phyloP scores from a whole-genome alignment of 2,797 vertebrate species.

The Ceyx erithaca region DNA sequence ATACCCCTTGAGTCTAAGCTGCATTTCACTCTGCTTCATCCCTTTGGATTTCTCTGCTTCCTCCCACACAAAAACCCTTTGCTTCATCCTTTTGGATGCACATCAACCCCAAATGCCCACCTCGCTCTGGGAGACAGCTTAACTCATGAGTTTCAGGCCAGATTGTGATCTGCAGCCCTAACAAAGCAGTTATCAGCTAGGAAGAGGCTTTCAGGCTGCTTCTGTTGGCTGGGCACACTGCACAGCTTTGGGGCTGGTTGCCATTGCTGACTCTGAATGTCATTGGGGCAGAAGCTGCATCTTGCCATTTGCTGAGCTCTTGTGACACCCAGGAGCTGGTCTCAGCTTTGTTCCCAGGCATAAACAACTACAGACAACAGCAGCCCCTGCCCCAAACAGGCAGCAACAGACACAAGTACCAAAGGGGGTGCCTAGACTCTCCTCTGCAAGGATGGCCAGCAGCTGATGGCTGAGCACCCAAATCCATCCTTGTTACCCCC shows the following conservation, averaged over 20 bases:
- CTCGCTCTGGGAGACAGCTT: neutral
- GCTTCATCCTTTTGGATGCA: neutral
- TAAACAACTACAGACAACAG: neutral
- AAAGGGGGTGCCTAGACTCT: neutral
- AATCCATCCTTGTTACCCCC: neutral
- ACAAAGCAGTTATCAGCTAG: neutral
- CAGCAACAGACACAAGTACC: neutral
- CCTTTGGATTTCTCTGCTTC: neutral
- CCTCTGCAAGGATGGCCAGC: fast-evolving
- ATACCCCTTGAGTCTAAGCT: neutral
- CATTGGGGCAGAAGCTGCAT: neutral
- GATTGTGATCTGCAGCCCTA: neutral
- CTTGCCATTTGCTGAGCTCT: neutral
- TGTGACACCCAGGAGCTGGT: neutral
- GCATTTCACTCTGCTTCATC: neutral
- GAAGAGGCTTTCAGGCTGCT: neutral
- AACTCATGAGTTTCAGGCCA: neutral
- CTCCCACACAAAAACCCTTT: neutral
- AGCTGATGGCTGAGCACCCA: neutral
- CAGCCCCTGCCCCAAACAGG: neutral
- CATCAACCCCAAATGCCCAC: neutral
- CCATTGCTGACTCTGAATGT: fast-evolving
- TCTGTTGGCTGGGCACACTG: neutral
- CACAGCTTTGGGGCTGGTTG: neutral
- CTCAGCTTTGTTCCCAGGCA: neutral